Percentiles rank a stretch among this genome's conserved stretches.
Evolutionary conservation across 2,888 invertebrate species (phyloP).

Genomic region (Plebejus argus): DNA sequence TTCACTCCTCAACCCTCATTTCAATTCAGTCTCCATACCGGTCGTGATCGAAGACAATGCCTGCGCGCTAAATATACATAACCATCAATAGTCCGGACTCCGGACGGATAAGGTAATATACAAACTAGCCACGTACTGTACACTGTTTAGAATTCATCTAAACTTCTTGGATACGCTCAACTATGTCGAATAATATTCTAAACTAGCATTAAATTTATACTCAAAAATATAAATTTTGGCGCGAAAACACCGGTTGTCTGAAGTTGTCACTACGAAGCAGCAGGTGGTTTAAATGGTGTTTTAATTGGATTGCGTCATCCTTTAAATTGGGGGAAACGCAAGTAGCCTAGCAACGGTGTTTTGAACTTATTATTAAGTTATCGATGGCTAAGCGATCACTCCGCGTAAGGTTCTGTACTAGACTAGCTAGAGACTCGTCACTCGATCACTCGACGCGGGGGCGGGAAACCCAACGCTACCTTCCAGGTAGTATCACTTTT

Average conservation of each 20-base stretch:
- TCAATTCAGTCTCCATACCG: constrained; percentile 58
- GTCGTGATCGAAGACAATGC: constrained; percentile 63
- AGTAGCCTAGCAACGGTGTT: constrained; percentile 34
- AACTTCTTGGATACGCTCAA: constrained; percentile 48
- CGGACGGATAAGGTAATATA: constrained; percentile 67
- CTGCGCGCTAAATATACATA: constrained; percentile 66
- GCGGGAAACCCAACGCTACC: constrained; percentile 61
- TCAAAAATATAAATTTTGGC: constrained; percentile 51
- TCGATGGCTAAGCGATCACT: constrained; percentile 51
- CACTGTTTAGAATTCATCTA: constrained; percentile 65
- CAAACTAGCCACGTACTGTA: constrained; percentile 68
- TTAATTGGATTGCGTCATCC: constrained; percentile 49
- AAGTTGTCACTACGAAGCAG: constrained; percentile 42
- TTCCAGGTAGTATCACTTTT: constrained; percentile 73
- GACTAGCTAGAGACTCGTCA: constrained; percentile 56
- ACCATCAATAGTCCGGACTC: constrained; percentile 54
- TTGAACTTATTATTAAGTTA: constrained; percentile 24
- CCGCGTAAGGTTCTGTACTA: constrained; percentile 58
- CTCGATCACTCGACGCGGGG: constrained; percentile 52
- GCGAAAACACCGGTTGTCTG: constrained; percentile 62
- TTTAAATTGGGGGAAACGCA: constrained; percentile 46
- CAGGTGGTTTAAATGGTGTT: constrained; percentile 58
- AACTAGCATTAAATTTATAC: constrained; percentile 23
- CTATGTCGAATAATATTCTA: constrained; percentile 49
- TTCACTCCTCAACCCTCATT: constrained; percentile 45